phyloP scores from a whole-genome alignment of 2,113 vertebrate genomes.

The Cavia porcellus region DNA sequence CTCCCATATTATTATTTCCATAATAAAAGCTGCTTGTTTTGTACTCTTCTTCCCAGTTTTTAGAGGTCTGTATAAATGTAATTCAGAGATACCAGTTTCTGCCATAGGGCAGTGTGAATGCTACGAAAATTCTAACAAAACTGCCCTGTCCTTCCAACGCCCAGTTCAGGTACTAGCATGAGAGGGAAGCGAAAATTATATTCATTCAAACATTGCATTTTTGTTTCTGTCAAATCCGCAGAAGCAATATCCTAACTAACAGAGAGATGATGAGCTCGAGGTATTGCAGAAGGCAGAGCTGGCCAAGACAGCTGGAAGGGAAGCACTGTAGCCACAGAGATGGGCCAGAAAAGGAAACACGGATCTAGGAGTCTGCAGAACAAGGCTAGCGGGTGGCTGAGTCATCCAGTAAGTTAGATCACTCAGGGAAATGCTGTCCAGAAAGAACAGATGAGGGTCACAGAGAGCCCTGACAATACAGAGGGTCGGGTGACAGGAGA shows the following conservation, averaged over 20 bases:
- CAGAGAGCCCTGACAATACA: not conserved
- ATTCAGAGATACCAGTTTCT: not conserved
- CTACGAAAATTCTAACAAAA: not conserved
- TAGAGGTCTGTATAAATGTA: not conserved
- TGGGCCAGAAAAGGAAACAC: not conserved
- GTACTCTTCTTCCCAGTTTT: not conserved
- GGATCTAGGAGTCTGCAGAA: not conserved
- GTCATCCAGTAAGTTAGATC: not conserved
- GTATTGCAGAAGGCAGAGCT: not conserved
- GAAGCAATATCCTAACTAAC: not conserved
- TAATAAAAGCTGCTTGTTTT: slow-evolving; percentile 12
- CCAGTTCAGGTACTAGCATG: not conserved
- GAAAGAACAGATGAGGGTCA: not conserved
- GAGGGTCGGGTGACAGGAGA: not conserved
- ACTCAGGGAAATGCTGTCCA: not conserved
- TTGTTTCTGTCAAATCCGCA: not conserved
- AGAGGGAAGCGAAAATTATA: not conserved
- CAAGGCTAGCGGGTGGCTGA: not conserved
- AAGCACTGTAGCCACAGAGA: not conserved
- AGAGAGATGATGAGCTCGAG: not conserved
- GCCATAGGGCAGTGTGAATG: fast-evolving
- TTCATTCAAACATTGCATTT: not conserved
- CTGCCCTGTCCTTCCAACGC: not conserved
- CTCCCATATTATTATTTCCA: not conserved
- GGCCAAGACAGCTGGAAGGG: not conserved